Evolutionary conservation across 1,140 invertebrate genomes (phyloP).

Genomic region (Trichonephila clavipes): DNA sequence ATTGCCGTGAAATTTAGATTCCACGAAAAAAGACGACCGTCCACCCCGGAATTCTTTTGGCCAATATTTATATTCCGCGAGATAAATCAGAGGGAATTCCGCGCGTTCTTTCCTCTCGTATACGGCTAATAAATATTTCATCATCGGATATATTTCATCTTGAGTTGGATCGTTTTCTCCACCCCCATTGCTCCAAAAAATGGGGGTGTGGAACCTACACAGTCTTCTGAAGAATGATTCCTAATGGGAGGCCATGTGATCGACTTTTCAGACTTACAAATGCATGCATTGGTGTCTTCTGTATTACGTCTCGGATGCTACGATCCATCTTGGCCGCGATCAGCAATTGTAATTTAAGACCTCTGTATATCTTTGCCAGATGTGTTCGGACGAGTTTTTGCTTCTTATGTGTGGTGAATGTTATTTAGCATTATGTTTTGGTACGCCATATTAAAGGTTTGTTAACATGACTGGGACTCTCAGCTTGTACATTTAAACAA

Average conservation of each 20-base stretch:
- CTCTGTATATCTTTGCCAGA: background rate
- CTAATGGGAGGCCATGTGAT: conserved; percentile 63
- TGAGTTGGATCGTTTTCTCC: conserved; percentile 15
- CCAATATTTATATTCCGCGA: conserved; percentile 22
- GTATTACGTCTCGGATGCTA: background rate
- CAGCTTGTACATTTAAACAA: too few species aligned
- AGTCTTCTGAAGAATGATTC: conserved; percentile 54
- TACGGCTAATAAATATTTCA: conserved; percentile 68
- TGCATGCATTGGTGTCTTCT: conserved; percentile 28
- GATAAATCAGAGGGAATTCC: conserved; percentile 44
- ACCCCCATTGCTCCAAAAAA: background rate
- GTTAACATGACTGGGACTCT: too few species aligned
- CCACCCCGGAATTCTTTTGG: background rate
- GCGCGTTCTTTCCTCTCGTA: background rate
- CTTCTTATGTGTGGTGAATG: background rate
- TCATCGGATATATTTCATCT: conserved; percentile 64
- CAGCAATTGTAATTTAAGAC: conserved; percentile 37
- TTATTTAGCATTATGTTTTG: background rate
- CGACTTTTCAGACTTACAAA: background rate
- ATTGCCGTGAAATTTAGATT: conserved; percentile 54
- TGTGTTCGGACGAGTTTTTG: background rate
- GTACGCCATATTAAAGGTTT: background rate
- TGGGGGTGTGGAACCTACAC: background rate
- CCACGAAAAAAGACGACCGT: background rate
- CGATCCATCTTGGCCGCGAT: conserved; percentile 10